Evolutionary conservation across 2,888 invertebrate genomes (phyloP).

Genomic region (Polymixis lichenea): DNA sequence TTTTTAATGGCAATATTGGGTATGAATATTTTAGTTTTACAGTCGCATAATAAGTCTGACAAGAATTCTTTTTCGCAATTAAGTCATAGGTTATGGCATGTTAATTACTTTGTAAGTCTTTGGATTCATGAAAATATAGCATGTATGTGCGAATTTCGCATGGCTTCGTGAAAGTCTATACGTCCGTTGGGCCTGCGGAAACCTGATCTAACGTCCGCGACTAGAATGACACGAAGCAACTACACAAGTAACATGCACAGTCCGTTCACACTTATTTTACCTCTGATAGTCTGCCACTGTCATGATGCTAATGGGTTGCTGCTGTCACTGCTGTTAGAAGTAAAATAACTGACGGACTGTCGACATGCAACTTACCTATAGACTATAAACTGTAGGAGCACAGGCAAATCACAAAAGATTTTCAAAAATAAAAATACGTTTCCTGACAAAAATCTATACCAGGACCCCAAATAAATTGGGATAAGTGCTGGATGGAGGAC

Average conservation of each 20-base stretch:
- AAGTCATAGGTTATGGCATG: conserved; percentile 5
- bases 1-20: conserved; percentile 3
- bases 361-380: conserved; percentile 36
- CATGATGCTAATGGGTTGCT: too few species aligned
- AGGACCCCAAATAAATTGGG: background rate
- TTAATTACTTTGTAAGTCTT: background rate
- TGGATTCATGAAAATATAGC: conserved; percentile 28
- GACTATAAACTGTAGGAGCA: background rate
- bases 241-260: conserved; percentile 58
- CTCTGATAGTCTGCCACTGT: too few species aligned
- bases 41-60: background rate
- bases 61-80: background rate
- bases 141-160: conserved; percentile 64
- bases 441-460: background rate
- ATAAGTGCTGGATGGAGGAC: background rate
- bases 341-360: too few species aligned
- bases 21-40: conserved; percentile 10
- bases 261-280: too few species aligned
- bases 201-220: conserved; percentile 67
- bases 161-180: conserved; percentile 77
- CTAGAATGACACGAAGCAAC: conserved; percentile 69
- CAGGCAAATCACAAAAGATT: background rate
- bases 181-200: conserved; percentile 67
- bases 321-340: too few species aligned
- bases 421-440: background rate